Percentiles rank a stretch among this genome's conserved stretches.
phyloP scores from a whole-genome alignment of 2,113 vertebrate genomes.

The Athene cunicularia region DNA sequence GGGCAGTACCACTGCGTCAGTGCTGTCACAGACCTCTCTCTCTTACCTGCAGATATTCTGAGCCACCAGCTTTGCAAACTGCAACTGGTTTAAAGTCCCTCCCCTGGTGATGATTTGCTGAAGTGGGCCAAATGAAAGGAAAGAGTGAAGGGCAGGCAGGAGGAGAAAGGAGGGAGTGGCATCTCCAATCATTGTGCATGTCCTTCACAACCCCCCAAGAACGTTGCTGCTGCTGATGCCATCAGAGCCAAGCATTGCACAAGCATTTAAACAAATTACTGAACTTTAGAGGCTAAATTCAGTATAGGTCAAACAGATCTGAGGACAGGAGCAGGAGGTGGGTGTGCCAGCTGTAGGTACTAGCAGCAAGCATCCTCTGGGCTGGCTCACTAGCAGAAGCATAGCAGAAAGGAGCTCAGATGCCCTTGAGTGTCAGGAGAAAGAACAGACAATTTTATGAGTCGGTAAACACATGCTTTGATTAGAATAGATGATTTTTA shows the following conservation, averaged over 20 bases:
- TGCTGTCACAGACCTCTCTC: neutral
- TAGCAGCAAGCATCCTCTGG: neutral
- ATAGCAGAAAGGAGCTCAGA: neutral
- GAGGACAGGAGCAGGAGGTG: neutral
- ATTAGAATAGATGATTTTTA: neutral
- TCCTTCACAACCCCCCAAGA: neutral
- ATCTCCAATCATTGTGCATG: neutral
- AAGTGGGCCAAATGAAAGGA: neutral
- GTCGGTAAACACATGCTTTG: neutral
- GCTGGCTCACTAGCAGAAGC: neutral
- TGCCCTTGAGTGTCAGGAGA: neutral
- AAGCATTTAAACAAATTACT: neutral
- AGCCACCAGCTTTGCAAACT: neutral
- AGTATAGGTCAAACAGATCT: neutral
- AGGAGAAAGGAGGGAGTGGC: neutral
- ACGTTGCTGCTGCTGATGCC: neutral
- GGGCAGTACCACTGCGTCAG: rapidly evolving
- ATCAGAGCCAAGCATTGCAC: neutral
- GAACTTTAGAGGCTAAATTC: neutral
- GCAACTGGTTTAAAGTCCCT: neutral
- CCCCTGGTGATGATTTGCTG: neutral
- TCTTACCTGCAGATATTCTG: neutral
- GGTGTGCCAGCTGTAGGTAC: neutral
- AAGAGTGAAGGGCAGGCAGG: neutral
- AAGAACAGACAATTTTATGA: neutral